Evolutionary conservation across 2,113 vertebrate genomes (phyloP), one percentile per base, ranked within the genome.

Genomic region (Balaeniceps rex): DNA sequence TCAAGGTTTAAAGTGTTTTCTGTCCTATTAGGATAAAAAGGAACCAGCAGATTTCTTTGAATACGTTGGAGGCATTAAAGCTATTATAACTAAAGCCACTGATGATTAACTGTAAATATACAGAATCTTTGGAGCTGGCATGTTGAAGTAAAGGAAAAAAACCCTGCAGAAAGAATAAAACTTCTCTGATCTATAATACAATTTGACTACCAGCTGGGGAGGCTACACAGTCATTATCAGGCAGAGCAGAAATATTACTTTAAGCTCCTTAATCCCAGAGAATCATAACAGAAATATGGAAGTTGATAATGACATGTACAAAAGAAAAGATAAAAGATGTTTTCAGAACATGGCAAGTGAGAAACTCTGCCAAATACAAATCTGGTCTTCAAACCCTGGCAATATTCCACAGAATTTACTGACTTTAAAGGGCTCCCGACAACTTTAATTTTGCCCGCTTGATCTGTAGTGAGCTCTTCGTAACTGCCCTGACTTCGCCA

Each of bases 271-370:
- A 95, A 87, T 63, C 28, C 24, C 42, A 93, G 34, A 77, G 47
- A 96, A 95, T 96, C 66, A 75, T 86, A 64, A 88, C 4, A 19
- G 66, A 97, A 97, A 97, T 88, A 94, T 80, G 70, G 87, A 95
- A 90, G 70, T 36, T 94, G 92, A 92, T 96, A 95, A 90, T 72
- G 63, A 64, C 33, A 84, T 94, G 13, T 47, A 90, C 65, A 83
- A 95, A 96, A 97, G 79, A 97, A 97, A 96, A 92, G 47, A 92
- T 83, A 93, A 94, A 97, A 94, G 36, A 33, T 4, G 15, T 51
- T 92, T 88, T 85, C 89, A 95, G 34, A 96, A 72, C 36, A 66
- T 9, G 38, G 54, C 74, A 88, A n/a, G 51, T 60, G 90, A 92
- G 63, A 95, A 97, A 88, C 46, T 63, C 72, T 85, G 93, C 85